Base-by-base conservation (phyloP, 2,113 vertebrate genomes). In the Actinemys pallida region DNA sequence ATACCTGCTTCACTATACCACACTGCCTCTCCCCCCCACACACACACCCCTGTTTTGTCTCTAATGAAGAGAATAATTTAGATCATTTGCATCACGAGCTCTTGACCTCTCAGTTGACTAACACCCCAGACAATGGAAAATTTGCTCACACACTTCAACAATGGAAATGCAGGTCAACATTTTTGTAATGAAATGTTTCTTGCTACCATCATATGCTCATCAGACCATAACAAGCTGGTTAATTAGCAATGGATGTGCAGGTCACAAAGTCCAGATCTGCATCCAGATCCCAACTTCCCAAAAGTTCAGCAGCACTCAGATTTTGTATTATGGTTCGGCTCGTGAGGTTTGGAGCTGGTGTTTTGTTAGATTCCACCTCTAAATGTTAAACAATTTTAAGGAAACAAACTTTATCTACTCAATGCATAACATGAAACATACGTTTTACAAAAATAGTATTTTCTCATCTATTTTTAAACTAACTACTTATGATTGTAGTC, bases 391-490 rank as follows among this genome's bases (percentile, higher is more conserved):
- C 52, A 93, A 95, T 81, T 92, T 87, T 52, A 31, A 29, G 62
- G 35, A 94, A 92, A 83, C 72, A 82, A 93, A 94, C 42, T 52
- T 89, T 84, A 89, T 59, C 78, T 24, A 91, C 72, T 87, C 92
- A 72, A 53, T 22, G 69, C 5, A 1, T 76, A 25, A 25, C 42
- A 76, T 31, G 80, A 93, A 27, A 88, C 4, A 57, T 4, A 13
- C 1, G 56, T 3, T 69, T 86, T 95, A 89, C 81, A 90, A 89
- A 94, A 96, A 90, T 9, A 50, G 49, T 78, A 35, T 78, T 53
- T 7, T 89, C 81, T 90, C 24, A 17, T 57, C 89, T 93, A 89
- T 95, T 96, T 96, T 92, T 91, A 94, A 92, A 72, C 80, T 42
- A 69, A 52, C 75, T 57, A 8, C 16, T 42, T 20, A 82, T 80